phyloP scores from a whole-genome alignment of 2,797 vertebrate genomes.

The Limnodromus scolopaceus region DNA sequence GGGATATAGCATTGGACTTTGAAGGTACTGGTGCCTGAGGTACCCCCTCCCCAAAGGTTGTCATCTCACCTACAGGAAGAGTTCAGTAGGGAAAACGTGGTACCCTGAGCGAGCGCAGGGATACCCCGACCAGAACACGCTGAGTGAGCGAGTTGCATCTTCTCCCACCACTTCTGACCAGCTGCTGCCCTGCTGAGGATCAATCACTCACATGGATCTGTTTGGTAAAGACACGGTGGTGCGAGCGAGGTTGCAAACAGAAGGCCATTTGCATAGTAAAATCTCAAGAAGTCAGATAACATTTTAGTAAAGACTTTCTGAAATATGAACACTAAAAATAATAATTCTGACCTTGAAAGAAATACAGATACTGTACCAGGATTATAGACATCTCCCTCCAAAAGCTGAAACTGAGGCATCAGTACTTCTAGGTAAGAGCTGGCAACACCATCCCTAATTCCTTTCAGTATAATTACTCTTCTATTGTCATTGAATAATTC shows the following conservation, averaged over 20 bases:
- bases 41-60: neutral
- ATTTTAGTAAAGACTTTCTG: neutral
- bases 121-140: accelerated
- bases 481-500: neutral
- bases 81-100: accelerated
- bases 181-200: neutral
- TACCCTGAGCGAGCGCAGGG: neutral
- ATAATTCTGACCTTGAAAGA: neutral
- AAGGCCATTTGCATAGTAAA: neutral
- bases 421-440: neutral
- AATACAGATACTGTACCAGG: neutral
- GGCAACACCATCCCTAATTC: neutral
- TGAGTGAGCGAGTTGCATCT: accelerated
- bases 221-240: neutral
- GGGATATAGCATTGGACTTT: slow-evolving; percentile 86
- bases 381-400: neutral
- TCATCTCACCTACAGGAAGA: accelerated
- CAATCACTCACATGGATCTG: accelerated
- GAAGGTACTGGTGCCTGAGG: neutral
- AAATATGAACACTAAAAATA: neutral
- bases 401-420: neutral
- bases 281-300: neutral
- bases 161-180: neutral
- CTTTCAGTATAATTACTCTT: neutral
- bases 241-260: neutral